These are phyloP conservation scores for Candoia aspera DNA, from an alignment of 2,113 vertebrate genomes.

Conservation along the genomic window DNA sequence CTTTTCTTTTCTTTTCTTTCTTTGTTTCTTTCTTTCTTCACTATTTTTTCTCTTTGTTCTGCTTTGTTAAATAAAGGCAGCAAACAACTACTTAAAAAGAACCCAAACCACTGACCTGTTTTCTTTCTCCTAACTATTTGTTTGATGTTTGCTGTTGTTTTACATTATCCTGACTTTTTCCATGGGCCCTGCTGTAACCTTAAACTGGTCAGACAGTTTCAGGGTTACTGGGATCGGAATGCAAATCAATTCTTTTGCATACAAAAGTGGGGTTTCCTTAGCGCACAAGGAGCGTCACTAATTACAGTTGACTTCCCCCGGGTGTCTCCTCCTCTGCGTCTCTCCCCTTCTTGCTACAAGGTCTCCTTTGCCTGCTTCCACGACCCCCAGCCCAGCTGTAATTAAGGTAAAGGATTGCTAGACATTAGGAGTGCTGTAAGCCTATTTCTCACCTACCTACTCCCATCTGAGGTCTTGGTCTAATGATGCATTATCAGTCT, in stretches of 20 bases:
- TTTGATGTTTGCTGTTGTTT: background rate
- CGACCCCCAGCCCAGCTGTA: background rate
- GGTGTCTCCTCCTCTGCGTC: background rate
- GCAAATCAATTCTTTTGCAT: background rate
- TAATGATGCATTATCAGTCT: conserved; percentile 41
- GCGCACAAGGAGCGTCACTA: background rate
- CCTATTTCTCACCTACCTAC: conserved; percentile 25
- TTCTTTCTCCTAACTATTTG: background rate
- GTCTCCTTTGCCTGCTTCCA: conserved; percentile 19
- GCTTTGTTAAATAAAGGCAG: too few species aligned
- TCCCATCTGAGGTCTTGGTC: background rate
- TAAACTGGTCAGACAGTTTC: background rate
- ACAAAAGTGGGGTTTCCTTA: background rate
- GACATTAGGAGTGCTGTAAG: conserved; percentile 4
- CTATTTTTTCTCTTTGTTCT: too few species aligned
- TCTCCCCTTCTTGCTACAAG: background rate
- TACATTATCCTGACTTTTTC: background rate
- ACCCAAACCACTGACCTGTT: background rate
- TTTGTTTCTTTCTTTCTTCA: background rate
- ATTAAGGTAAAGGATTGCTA: conserved; percentile 13
- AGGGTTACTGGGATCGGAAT: background rate
- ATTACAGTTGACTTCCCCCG: background rate
- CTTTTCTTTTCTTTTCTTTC: background rate
- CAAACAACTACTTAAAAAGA: background rate
- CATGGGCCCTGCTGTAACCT: background rate